Evolutionary conservation across 2,888 invertebrate species (phyloP), one percentile per base, ranked within the genome.

Genomic region (Siphonodentalium dalli): DNA sequence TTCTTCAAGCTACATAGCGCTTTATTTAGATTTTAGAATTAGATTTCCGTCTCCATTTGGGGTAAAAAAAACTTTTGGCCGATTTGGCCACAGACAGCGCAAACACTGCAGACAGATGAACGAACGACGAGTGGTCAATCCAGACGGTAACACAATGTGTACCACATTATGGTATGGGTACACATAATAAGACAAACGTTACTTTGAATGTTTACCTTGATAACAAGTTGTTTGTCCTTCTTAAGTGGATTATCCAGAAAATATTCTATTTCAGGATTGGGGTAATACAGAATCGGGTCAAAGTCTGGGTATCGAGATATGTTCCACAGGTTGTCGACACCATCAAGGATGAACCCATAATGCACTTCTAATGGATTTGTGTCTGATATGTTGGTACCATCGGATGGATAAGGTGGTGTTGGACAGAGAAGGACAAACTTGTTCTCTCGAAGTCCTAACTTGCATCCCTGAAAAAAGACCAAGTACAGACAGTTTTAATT

Each of bases 261-360:
- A 54, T 87, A 87, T 50, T 90, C 88, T 79, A 94, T 93, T 57
- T 90, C 85, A 0, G 96, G 96, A 85, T 96, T 92, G 3, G 95
- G 95, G 82, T 90, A 96, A 41, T 96, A 86, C 47, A 91, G 85
- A 79, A 96, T 93, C 34, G 88, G 87, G 60, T 88, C 88, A 54
- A 73, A 69, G 15, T 55, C 46, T 2, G 63, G 52, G n/a, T 58
- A 47, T 9, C 56, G 58, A 54, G 92, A 90, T 71, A 92, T 91
- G 82, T 93, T 90, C 65, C 89, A 87, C 63, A 96, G 92, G 9
- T 89, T 87, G 74, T 90, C 89, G 1, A 97, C 97, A 77, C 91
- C 91, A 74, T 97, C 97, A 93, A 98, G 95, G 27, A 91, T 87
- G 82, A 98, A 97, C 18, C 94, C 95, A 57, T 97, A 98, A 80